Conservation (phyloP, 1,140 invertebrate genomes). For the Wasmannia auropunctata region DNA sequence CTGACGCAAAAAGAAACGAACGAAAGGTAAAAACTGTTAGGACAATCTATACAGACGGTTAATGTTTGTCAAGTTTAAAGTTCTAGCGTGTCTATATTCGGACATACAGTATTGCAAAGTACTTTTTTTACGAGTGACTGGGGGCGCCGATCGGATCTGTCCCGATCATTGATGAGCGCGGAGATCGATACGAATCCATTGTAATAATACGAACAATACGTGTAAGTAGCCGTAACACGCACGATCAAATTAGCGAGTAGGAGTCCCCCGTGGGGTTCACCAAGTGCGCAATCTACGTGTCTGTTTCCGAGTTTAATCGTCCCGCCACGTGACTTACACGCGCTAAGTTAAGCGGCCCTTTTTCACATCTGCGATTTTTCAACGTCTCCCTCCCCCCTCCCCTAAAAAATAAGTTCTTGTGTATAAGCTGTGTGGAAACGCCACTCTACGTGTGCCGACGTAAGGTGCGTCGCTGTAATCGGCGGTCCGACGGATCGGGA, state of each 20-base stretch:
- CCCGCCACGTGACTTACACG: background rate
- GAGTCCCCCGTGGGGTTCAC: background rate
- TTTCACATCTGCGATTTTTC: conserved; percentile 17
- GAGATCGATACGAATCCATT: background rate
- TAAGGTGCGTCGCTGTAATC: background rate
- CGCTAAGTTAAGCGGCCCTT: background rate
- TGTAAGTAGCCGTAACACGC: background rate
- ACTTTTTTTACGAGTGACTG: conserved; percentile 14
- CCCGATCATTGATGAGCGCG: background rate
- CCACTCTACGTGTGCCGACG: background rate
- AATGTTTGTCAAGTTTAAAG: background rate
- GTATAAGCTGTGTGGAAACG: background rate
- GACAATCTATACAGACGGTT: background rate
- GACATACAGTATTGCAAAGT: too few relatives aligned
- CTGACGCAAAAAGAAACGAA: background rate
- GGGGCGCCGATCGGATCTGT: background rate
- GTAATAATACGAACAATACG: conserved; percentile 2
- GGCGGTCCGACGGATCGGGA: background rate
- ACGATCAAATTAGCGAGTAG: background rate
- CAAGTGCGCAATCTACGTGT: background rate
- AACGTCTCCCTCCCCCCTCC: background rate
- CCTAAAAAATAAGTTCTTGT: background rate
- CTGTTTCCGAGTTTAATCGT: conserved; percentile 15
- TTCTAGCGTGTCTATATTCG: background rate
- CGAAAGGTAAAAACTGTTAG: background rate